Base-by-base conservation (phyloP, 2,113 vertebrate species). In the Pomatostomus ruficeps region DNA sequence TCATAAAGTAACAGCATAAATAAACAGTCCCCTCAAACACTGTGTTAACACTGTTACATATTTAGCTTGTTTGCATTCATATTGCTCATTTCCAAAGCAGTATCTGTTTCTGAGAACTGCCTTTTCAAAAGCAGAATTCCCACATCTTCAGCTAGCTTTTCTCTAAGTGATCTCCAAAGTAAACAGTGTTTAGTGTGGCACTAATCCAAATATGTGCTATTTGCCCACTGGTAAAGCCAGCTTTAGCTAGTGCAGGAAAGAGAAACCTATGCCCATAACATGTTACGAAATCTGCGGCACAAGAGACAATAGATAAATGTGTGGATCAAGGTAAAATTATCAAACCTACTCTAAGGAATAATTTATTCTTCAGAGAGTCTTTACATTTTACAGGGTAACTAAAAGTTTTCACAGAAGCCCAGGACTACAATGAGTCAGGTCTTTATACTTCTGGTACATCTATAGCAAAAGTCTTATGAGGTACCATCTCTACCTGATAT, bases 131-230 rank as follows among this genome's bases (percentile, higher is more conserved):
- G 94, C 88, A 95, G 96, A 97, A 96, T 87, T 96, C 94, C 84
- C 91, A 97, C 70, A 67, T 94, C 97, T 94, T 90, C 96, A 93
- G 21, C n/a, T 85, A 23, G 38, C 78, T 95, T 66, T 97, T 93
- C 85, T 91, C 93, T 94, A 95, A 97, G 95, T 10, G 71, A 95
- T 92, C 95, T 97, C 96, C 93, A 96, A 96, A 97, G 96, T 74
- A 97, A 98, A 97, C 88, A 96, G 87, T 54, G 70, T 89, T 97
- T 96, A 97, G 93, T 19, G 23, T 93, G 96, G 97, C 95, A 94
- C 8, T 74, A 91, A 94, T 97, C 97, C 96, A 97, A 97, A 95
- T 89, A 96, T 14, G 90, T 72, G 95, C 89, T 91, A 83, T 94
- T 91, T 96, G 92, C 95, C 96, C 91, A 93, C 66, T 95, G 90